A percentile compares a stretch with the other conserved stretches of the same genome.
Evolutionary conservation across 2,797 vertebrate species (phyloP).

Genomic region (Hydrophis major): DNA sequence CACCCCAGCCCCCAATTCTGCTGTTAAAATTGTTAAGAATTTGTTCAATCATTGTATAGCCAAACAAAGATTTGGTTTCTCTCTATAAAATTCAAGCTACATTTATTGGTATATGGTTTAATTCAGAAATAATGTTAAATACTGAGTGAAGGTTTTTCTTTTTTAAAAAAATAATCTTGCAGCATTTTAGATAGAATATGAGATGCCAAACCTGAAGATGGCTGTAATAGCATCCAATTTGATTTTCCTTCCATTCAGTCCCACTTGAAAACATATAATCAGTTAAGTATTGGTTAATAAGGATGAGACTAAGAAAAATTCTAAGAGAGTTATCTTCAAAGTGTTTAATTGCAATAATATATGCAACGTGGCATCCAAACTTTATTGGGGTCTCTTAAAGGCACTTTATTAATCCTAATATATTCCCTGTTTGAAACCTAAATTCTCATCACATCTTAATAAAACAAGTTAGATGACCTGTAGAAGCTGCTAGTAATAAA

Average conservation of each 20-base stretch:
- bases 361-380: not conserved
- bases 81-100: not conserved
- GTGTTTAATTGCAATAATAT: conserved; percentile 18
- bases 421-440: not conserved
- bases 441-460: not conserved
- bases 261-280: conserved; percentile 30
- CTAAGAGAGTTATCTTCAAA: conserved; percentile 6
- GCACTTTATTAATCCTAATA: conserved; percentile 23
- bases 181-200: conserved; percentile 55
- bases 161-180: not conserved
- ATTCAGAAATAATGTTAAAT: conserved; percentile 23
- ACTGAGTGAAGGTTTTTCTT: conserved; percentile 30
- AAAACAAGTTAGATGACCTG: not conserved
- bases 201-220: conserved; percentile 56
- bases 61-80: not conserved
- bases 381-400: conserved; percentile 21
- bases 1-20: not conserved
- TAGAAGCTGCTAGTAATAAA: not conserved
- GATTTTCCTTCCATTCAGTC: conserved; percentile 51
- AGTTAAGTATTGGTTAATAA: conserved; percentile 21
- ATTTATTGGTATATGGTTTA: conserved; percentile 11
- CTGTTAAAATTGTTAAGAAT: not conserved
- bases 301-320: conserved; percentile 6
- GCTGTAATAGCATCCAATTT: conserved; percentile 46
- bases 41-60: not conserved